Evolutionary conservation across 2,797 vertebrate genomes (phyloP).

Genomic region (Enteromius thamalakanensis): DNA sequence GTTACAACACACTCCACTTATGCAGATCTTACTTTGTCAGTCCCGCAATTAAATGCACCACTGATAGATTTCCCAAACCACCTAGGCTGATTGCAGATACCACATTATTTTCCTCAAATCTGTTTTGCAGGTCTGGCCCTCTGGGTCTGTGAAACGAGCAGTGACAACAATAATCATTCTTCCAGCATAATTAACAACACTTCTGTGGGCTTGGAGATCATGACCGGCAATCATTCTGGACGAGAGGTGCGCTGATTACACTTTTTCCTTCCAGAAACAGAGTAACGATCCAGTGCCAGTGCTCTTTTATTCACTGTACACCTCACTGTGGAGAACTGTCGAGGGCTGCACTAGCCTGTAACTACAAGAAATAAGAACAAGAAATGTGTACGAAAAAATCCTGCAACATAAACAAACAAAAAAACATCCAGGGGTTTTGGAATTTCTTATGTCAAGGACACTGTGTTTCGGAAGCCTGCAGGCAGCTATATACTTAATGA

Average conservation of each 20-base stretch:
- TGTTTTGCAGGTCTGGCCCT: slow-evolving; percentile 39
- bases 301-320: background rate
- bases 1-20: slow-evolving; percentile 13
- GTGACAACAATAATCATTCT: slow-evolving; percentile 33
- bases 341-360: background rate
- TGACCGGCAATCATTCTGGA: slow-evolving; percentile 36
- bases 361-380: background rate
- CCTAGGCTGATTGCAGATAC: slow-evolving; percentile 10
- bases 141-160: slow-evolving; percentile 28
- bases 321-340: background rate
- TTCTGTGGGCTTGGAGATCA: slow-evolving; percentile 34
- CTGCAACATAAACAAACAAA: background rate
- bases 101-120: slow-evolving; percentile 28
- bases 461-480: background rate
- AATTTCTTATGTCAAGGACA: background rate
- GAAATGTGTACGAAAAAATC: background rate
- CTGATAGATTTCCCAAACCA: slow-evolving; percentile 40
- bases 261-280: slow-evolving; percentile 5
- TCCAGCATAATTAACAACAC: slow-evolving; percentile 32
- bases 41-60: slow-evolving; percentile 22
- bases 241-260: slow-evolving; percentile 26
- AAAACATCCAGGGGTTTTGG: background rate
- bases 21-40: background rate
- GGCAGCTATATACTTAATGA: background rate
- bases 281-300: slow-evolving; percentile 1